Conservation (phyloP, 2,888 invertebrate species). For the Drosophila algonquin region DNA sequence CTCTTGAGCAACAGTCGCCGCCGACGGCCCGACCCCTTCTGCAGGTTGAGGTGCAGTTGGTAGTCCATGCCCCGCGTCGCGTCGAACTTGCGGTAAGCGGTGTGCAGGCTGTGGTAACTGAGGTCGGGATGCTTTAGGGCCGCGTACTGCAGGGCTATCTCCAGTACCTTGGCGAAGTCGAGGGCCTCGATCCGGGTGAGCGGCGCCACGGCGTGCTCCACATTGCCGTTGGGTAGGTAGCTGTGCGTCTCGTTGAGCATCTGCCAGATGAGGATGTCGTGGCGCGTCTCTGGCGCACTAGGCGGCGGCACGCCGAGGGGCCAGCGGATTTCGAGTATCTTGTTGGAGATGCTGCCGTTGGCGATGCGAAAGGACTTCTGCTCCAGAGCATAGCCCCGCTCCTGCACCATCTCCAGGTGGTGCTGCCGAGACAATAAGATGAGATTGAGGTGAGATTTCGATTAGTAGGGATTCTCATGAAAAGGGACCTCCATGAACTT, state of each 20-base stretch:
- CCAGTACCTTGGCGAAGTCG: conserved; percentile 87
- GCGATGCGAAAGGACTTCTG: conserved; percentile 83
- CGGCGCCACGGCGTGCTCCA: conserved; percentile 88
- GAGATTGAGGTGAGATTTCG: not conserved
- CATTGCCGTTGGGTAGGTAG: conserved; percentile 92
- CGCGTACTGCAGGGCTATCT: conserved; percentile 85
- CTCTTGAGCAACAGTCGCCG: conserved; percentile 85
- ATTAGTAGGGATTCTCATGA: not conserved
- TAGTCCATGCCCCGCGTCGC: conserved; percentile 94
- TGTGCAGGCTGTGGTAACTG: conserved; percentile 86
- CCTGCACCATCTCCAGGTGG: conserved; percentile 84
- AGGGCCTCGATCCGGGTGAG: conserved; percentile 87
- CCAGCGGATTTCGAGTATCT: conserved; percentile 87
- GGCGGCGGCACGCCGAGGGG: conserved; percentile 89
- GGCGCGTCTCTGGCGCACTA: conserved; percentile 89
- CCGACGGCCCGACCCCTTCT: conserved; percentile 78
- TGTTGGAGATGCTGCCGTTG: conserved; percentile 85
- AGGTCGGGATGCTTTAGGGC: conserved; percentile 85
- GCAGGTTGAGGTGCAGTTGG: conserved; percentile 88
- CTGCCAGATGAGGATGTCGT: conserved; percentile 94
- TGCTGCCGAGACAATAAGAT: conserved; percentile 75
- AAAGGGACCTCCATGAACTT: conserved; percentile 52
- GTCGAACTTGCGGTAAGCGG: conserved; percentile 92
- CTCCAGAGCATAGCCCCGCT: conserved; percentile 80
- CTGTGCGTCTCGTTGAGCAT: conserved; percentile 93